phyloP scores from a whole-genome alignment of 2,113 vertebrate genomes.

The Collichthys lucidus region DNA sequence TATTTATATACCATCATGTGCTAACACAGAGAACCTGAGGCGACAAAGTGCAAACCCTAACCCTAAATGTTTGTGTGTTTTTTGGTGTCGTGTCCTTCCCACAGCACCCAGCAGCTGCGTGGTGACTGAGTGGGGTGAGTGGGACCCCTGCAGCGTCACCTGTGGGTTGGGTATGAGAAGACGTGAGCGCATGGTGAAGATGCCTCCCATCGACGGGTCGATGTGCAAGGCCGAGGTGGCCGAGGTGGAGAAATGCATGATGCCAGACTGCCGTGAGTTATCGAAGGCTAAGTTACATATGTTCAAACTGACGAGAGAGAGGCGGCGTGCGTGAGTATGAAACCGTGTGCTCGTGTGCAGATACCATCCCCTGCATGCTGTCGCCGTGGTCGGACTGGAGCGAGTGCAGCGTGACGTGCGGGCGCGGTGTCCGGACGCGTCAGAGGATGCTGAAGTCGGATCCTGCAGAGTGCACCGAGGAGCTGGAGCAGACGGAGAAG shows the following conservation, averaged over 20 bases:
- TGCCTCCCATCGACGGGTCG: slow-evolving; percentile 93
- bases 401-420: slow-evolving; percentile 93
- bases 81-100: background rate
- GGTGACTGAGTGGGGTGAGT: slow-evolving; percentile 94
- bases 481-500: slow-evolving; percentile 93
- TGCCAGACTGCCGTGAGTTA: slow-evolving; percentile 95
- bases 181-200: slow-evolving; percentile 94
- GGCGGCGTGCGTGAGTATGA: background rate
- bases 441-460: slow-evolving; percentile 95
- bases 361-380: slow-evolving; percentile 91
- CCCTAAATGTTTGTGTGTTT: background rate
- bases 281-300: background rate
- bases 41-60: no score
- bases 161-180: slow-evolving; percentile 93
- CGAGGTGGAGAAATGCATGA: slow-evolving; percentile 96
- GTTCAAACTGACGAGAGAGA: background rate
- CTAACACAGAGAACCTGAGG: background rate
- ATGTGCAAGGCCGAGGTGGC: slow-evolving; percentile 90
- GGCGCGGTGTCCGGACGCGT: slow-evolving; percentile 89
- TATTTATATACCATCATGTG: background rate
- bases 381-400: slow-evolving; percentile 97
- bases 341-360: slow-evolving; percentile 70
- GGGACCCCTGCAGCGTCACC: slow-evolving; percentile 95
- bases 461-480: slow-evolving; percentile 90
- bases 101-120: slow-evolving; percentile 94